Evolutionary conservation across 1,140 invertebrate genomes (phyloP), one percentile per base, ranked within the genome.

Genomic region (Caenorhabditis elegans): DNA sequence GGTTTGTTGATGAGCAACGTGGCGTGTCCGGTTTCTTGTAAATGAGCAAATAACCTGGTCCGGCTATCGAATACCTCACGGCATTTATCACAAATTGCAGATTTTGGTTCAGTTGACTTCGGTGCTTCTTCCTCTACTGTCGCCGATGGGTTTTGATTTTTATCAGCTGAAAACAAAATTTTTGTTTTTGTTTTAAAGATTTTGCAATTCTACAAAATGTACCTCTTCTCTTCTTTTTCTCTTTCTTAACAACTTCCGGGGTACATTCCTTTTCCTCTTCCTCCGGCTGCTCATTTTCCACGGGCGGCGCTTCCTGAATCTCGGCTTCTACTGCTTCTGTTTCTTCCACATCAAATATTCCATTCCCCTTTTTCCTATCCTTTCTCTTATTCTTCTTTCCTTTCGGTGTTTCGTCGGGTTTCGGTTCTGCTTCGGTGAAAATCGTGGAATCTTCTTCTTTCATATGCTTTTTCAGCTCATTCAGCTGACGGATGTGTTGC

Each of bases 401-500:
- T 19, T 49, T 36, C 3, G 22, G 17, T 39, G 31, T 2, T 1
- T 43, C 70, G 47, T 19, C 49, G 4, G 49, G n/a, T 53, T 77
- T 19, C 10, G 13, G 24, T 34, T 77, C 75, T 13, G 15, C 28
- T 48, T 49, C 75, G 3, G 28, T 76, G 15, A 85, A 77, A 11
- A 85, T 22, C 10, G 78, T 80, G 0, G 83, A 79, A 75, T 90
- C 89, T 36, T 91, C 90, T 51, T 88, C 86, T 77, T 86, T 79
- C 88, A 91, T 88, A 70, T 90, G 86, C 47, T 86, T 86, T 76
- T 84, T 86, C 76, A 91, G 53, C 19, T 89, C 85, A 8, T 86
- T 87, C 3, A 91, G 86, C 83, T 90, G 90, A 49, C 91, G 90
- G 82, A 90, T 90, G 84, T 92, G 91, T 79, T 91, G 91, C 79